phyloP scores from a whole-genome alignment of 2,113 vertebrate species.

The Potamarius usumacintae region DNA sequence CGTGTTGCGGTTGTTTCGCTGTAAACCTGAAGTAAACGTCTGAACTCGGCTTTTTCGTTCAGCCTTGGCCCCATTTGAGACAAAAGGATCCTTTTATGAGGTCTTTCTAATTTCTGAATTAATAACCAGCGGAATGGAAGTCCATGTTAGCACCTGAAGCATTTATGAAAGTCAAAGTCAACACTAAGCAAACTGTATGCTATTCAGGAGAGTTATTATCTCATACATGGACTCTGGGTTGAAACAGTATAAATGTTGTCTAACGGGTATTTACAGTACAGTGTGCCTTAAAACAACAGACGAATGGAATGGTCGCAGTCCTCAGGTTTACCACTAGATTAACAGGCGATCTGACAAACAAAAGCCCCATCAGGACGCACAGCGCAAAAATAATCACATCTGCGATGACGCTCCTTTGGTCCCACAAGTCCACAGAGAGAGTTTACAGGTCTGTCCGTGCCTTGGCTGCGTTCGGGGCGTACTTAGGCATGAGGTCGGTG shows the following conservation, averaged over 20 bases:
- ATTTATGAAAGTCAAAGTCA: background rate
- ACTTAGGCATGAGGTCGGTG: constrained; percentile 95
- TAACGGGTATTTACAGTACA: constrained; percentile 19
- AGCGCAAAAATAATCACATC: background rate
- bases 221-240: background rate
- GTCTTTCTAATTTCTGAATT: too few species aligned
- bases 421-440: background rate
- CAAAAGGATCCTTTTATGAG: background rate
- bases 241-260: background rate
- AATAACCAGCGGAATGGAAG: background rate
- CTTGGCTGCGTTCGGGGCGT: constrained; percentile 86
- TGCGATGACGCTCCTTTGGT: constrained; percentile 19
- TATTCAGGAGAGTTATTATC: background rate
- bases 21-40: background rate
- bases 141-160: background rate
- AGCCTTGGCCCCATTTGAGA: background rate
- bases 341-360: constrained; percentile 37
- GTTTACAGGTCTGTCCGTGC: constrained; percentile 89
- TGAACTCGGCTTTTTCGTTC: background rate
- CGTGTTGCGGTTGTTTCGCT: too few species aligned
- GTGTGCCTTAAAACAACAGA: constrained; percentile 1
- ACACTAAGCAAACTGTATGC: background rate
- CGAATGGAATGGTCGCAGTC: background rate
- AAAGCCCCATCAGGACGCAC: constrained; percentile 29
- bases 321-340: constrained; percentile 28